A percentile compares a stretch with the other conserved stretches of the same genome.
phyloP scores from a whole-genome alignment of 2,888 invertebrate species.

The Drosophila melanosoma region DNA sequence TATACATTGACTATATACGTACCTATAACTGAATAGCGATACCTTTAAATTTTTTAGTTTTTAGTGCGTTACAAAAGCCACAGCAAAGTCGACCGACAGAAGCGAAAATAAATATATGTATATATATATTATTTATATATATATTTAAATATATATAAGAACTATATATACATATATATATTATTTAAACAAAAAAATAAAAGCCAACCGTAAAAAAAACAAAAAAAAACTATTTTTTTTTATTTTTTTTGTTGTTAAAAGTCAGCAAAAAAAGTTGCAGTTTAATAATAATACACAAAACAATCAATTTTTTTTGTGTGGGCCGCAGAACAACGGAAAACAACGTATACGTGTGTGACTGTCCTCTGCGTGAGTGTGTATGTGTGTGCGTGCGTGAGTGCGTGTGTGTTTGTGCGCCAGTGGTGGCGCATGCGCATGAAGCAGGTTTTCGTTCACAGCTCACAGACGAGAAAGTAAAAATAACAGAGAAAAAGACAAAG shows the following conservation, averaged over 20 bases:
- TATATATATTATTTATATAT: constrained; percentile 17
- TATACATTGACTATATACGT: constrained; percentile 58
- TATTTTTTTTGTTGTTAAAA: constrained; percentile 72
- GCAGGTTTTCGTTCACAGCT: constrained; percentile 34
- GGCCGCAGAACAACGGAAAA: constrained; percentile 46
- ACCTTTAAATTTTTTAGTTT: constrained; percentile 74
- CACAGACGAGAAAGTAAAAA: background rate
- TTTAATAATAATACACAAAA: constrained; percentile 27
- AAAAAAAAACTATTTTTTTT: constrained; percentile 66
- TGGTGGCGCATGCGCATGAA: constrained; percentile 39
- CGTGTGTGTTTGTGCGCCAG: constrained; percentile 14
- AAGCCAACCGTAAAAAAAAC: constrained; percentile 67
- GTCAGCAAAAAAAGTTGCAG: constrained; percentile 52
- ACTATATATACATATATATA: constrained; percentile 35
- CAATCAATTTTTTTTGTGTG: constrained; percentile 12
- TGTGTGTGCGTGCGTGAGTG: constrained; percentile 4
- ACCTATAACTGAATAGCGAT: constrained; percentile 66
- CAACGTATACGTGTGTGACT: constrained; percentile 27
- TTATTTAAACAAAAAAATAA: constrained; percentile 41
- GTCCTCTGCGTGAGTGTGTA: constrained; percentile 20
- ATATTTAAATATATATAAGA: constrained; percentile 6
- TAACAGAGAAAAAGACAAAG: constrained; percentile 12
- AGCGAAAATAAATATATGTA: constrained; percentile 36
- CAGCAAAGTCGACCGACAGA: constrained; percentile 41
- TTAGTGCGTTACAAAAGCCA: constrained; percentile 69